These are phyloP conservation scores for Apeltes quadracus DNA, from an alignment of 2,113 vertebrate genomes.

Conservation along the genomic window DNA sequence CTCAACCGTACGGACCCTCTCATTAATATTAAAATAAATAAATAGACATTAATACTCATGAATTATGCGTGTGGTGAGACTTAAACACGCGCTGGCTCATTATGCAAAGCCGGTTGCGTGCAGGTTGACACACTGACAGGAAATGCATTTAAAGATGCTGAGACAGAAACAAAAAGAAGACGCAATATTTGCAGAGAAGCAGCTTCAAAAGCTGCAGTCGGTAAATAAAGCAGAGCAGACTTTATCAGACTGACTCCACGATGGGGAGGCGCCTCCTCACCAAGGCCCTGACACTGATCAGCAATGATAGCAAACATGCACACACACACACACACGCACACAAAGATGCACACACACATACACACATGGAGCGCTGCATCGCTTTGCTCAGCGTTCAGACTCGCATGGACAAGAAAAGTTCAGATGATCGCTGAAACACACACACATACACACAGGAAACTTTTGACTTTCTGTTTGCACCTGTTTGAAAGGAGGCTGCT, in stretches of 20 bases:
- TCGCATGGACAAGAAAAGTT: slow-evolving; percentile 18
- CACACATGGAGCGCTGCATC: slow-evolving; percentile 2
- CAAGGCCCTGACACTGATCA: slow-evolving; percentile 8
- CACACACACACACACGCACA: neutral
- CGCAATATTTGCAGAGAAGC: neutral
- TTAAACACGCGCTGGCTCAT: slow-evolving; percentile 22
- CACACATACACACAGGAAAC: neutral
- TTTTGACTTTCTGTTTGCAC: neutral
- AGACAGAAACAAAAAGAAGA: slow-evolving; percentile 8
- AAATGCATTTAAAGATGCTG: slow-evolving; percentile 12
- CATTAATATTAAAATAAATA: slow-evolving; percentile 75
- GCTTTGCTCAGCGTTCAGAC: neutral
- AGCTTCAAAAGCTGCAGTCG: neutral
- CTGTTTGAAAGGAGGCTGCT: neutral
- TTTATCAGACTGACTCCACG: slow-evolving; percentile 32
- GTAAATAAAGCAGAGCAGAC: slow-evolving; percentile 28
- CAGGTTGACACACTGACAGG: slow-evolving; percentile 29
- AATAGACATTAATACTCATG: slow-evolving; percentile 69
- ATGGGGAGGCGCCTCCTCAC: slow-evolving; percentile 14
- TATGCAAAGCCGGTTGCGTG: slow-evolving; percentile 20
- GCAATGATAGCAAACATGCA: neutral
- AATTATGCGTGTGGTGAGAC: slow-evolving; percentile 62
- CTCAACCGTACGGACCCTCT: slow-evolving; percentile 42
- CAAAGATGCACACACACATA: neutral
- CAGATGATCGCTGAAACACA: slow-evolving; percentile 17